Percentiles rank a stretch among this genome's conserved stretches.
Evolutionary conservation across 1,140 invertebrate genomes (phyloP).

Genomic region (Muscidifurax raptorellus): DNA sequence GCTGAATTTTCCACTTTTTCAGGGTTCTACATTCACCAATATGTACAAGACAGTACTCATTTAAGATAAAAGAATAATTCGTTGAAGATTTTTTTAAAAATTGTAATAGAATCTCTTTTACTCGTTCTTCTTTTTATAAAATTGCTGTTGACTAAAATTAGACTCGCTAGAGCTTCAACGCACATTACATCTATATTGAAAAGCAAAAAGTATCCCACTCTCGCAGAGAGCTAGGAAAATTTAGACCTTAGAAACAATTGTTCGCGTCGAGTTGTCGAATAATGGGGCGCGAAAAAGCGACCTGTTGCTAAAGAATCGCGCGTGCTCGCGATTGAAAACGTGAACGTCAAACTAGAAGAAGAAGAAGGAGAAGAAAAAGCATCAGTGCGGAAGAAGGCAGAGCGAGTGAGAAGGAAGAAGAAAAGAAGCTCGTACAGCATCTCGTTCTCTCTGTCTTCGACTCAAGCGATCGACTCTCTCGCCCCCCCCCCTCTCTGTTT

Average conservation of each 20-base stretch:
- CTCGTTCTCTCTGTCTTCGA: not conserved
- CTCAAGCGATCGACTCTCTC: not conserved
- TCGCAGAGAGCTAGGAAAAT: not conserved
- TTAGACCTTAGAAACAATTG: slow-evolving; percentile 38
- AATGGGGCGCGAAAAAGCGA: slow-evolving; percentile 39
- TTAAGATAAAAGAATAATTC: too few species aligned
- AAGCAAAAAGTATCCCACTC: too few species aligned
- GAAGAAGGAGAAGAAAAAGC: not conserved
- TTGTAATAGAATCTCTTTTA: too few species aligned
- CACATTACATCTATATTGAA: not conserved
- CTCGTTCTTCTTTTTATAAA: too few species aligned
- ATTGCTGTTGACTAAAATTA: not conserved
- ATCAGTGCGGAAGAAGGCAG: not conserved
- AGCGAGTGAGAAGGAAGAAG: slow-evolving; percentile 8
- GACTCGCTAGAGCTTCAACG: not conserved
- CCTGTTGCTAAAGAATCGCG: slow-evolving; percentile 42
- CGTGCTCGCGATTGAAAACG: slow-evolving; percentile 23
- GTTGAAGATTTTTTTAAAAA: too few species aligned
- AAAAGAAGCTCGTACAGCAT: slow-evolving; percentile 6
- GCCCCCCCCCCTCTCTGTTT: slow-evolving; percentile 37
- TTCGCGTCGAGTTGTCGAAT: slow-evolving; percentile 40
- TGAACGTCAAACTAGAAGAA: slow-evolving; percentile 18
- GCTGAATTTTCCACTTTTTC: too few species aligned
- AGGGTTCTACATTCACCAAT: too few species aligned
- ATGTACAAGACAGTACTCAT: too few species aligned